Conservation (phyloP, 1,140 invertebrate species). For the Drosophila asahinai region DNA sequence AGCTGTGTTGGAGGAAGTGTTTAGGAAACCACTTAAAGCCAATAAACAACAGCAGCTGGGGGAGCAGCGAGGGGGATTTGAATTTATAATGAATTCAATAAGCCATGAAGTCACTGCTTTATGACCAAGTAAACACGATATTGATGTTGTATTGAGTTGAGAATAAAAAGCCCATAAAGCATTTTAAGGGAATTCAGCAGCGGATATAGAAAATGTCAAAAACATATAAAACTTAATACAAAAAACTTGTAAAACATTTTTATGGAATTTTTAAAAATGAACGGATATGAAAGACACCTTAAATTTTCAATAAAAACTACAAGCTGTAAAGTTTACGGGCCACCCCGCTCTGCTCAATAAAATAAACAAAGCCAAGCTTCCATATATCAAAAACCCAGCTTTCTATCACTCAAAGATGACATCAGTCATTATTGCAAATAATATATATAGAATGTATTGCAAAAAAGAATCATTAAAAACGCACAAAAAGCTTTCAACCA, state of each 20-base stretch:
- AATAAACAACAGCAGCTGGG: conserved; percentile 10
- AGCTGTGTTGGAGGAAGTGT: conserved; percentile 56
- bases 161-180: conserved; percentile 11
- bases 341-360: conserved; percentile 3
- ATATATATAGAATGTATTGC: conserved; percentile 32
- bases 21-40: conserved; percentile 47
- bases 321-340: neutral
- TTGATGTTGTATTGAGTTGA: conserved; percentile 17
- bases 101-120: conserved; percentile 36
- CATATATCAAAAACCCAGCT: conserved; percentile 33
- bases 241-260: neutral
- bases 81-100: conserved; percentile 46
- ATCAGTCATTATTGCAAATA: conserved; percentile 62
- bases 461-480: conserved; percentile 16
- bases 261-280: neutral
- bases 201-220: conserved; percentile 12
- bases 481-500: conserved; percentile 38
- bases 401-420: conserved; percentile 56
- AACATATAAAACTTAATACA: neutral
- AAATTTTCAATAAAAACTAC: conserved; percentile 8
- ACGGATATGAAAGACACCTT: conserved; percentile 16
- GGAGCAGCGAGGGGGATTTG: conserved; percentile 6
- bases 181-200: neutral
- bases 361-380: conserved; percentile 15
- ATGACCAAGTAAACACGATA: conserved; percentile 28